Base-by-base conservation (phyloP, 2,113 vertebrate genomes). In the Hydrolagus affinis region DNA sequence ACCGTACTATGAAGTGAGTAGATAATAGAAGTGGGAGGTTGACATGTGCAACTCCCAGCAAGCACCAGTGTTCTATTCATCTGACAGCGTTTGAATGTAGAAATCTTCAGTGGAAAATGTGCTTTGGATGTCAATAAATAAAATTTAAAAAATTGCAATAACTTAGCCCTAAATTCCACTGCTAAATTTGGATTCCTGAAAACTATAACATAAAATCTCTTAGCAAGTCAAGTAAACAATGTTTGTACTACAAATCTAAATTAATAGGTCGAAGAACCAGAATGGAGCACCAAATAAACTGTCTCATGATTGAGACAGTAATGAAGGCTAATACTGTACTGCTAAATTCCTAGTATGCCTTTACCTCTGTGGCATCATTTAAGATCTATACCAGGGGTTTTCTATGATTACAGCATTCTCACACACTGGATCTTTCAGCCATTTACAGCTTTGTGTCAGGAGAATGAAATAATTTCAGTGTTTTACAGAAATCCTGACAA, bases 211-310 rank as follows among this genome's bases (percentile, higher is more conserved):
- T 66, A 28, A 83, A 44, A 83, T 10, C 4, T 32, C 2, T 62
- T 68, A 66, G 78, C 62, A 83, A 62, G 19, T 17, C 62, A 83
- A 62, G 19, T 17, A 66, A 21, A 57, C 32, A 75, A n/a, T 57
- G 73, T 75, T 57, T 56, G 73, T 17, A 68, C 60, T 32, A 3
- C 15, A 83, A 30, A 78, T 25, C 8, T 64, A 78, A 60, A 25
- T 64, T 11, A 83, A 68, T 30, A 32, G 78, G 25, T 0, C 62
- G 66, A 64, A 66, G 14, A 32, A 62, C 62, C 21, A 66, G 64
- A 15, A 83, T 66, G 62, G 28, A 83, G 78, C 78, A 75, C 73
- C 73, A 83, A 66, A 83, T 30, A 83, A 66, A 32, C 60, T 83
- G 78, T 30, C 62, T 80, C n/a, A 28, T 17, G 44, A 44, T 62